These are phyloP conservation scores for Rhea pennata DNA, from an alignment of 2,113 vertebrate genomes.

Conservation along the genomic window DNA sequence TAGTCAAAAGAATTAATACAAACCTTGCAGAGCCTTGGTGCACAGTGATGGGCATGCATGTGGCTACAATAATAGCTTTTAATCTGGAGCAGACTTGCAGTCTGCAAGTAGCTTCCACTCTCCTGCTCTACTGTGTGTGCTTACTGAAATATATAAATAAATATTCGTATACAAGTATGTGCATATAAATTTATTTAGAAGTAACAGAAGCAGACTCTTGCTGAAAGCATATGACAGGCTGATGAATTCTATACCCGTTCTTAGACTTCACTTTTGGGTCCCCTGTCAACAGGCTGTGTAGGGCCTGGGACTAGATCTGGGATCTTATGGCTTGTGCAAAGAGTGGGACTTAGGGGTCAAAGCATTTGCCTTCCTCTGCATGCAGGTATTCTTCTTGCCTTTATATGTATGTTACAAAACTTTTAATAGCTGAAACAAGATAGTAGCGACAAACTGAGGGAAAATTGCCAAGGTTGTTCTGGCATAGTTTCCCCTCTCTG, in stretches of 20 bases:
- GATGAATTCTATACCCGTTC: neutral
- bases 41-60: neutral
- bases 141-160: neutral
- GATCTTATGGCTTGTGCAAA: neutral
- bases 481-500: neutral
- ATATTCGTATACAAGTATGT: neutral
- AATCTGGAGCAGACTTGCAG: neutral
- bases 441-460: neutral
- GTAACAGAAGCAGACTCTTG: neutral
- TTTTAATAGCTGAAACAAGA: neutral
- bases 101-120: neutral
- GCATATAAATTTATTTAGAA: accelerated
- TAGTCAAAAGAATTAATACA: neutral
- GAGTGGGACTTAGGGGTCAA: neutral
- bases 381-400: neutral
- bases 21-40: neutral
- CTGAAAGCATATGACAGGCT: accelerated
- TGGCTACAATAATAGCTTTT: neutral
- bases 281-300: accelerated
- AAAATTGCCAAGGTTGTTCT: neutral
- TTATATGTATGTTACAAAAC: accelerated
- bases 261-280: neutral
- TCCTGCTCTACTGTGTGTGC: neutral
- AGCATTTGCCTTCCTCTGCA: neutral
- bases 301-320: neutral